Evolutionary conservation across 2,888 invertebrate species (phyloP).

Genomic region (Torymus aiolomorphi): DNA sequence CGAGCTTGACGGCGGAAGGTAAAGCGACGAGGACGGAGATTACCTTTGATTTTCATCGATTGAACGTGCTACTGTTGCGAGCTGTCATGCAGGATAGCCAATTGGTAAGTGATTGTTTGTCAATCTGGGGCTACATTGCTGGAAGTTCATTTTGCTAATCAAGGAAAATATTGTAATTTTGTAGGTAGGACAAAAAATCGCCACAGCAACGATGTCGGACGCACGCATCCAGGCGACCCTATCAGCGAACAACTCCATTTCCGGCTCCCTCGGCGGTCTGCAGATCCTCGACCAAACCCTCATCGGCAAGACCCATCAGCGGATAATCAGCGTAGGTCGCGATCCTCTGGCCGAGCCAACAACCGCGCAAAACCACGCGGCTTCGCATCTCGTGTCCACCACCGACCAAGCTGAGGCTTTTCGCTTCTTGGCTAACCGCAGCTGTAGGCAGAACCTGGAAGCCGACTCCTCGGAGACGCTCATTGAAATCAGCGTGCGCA

Average conservation of each 20-base stretch:
- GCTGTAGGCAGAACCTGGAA: conserved; percentile 52
- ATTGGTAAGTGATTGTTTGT: conserved; percentile 73
- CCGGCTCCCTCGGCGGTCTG: conserved; percentile 93
- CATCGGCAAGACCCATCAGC: conserved; percentile 88
- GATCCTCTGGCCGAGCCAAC: conserved; percentile 80
- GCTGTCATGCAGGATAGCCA: conserved; percentile 85
- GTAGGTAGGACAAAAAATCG: conserved; percentile 86
- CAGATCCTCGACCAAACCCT: conserved; percentile 93
- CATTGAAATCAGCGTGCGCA: conserved; percentile 73
- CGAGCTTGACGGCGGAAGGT: conserved; percentile 63
- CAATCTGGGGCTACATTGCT: no score
- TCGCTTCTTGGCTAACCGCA: conserved; percentile 77
- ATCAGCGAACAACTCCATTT: conserved; percentile 80
- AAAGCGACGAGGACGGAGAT: conserved; percentile 83
- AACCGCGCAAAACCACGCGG: not conserved
- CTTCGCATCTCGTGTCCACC: not conserved
- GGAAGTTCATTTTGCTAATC: not conserved
- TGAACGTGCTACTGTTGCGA: conserved; percentile 91
- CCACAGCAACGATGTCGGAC: conserved; percentile 94
- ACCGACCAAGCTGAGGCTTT: conserved; percentile 75
- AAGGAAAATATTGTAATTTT: not conserved
- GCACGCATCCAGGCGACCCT: conserved; percentile 92
- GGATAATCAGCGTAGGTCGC: conserved; percentile 90
- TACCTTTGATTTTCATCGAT: conserved; percentile 93
- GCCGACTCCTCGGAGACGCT: conserved; percentile 64